Conservation (phyloP, 2,888 invertebrate species). For the Anthophora plumipes region DNA sequence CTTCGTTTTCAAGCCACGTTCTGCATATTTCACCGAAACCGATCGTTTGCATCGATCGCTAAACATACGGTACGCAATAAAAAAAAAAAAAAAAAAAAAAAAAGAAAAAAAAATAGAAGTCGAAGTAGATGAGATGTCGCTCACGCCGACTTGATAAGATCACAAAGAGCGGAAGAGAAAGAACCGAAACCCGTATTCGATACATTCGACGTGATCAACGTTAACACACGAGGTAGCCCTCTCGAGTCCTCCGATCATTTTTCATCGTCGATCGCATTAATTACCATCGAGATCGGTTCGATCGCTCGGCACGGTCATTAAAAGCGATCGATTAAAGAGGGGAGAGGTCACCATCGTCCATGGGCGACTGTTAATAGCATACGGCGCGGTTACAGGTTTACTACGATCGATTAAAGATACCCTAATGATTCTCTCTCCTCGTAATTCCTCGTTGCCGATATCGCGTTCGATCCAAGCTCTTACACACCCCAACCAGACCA, state of each 20-base stretch:
- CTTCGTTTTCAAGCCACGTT: too few relatives aligned
- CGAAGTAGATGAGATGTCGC: constrained; percentile 52
- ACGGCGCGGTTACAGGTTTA: constrained; percentile 71
- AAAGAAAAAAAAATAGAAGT: constrained; percentile 11
- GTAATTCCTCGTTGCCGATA: constrained; percentile 54
- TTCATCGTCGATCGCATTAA: constrained; percentile 81
- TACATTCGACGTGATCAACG: constrained; percentile 12
- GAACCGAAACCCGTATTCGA: constrained; percentile 13
- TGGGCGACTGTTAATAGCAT: constrained; percentile 73
- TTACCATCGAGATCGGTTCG: constrained; percentile 81
- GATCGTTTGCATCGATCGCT: constrained; percentile 31
- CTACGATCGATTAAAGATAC: constrained; percentile 73
- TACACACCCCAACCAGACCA: constrained; percentile 19
- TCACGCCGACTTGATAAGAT: constrained; percentile 50
- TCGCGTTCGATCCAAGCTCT: constrained; percentile 31
- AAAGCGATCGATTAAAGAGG: constrained; percentile 82
- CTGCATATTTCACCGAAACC: too few relatives aligned
- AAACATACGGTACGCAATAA: not conserved
- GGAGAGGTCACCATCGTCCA: constrained; percentile 75
- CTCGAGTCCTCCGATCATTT: constrained; percentile 70
- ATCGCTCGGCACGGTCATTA: constrained; percentile 79
- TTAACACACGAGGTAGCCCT: not conserved
- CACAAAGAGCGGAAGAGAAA: constrained; percentile 38
- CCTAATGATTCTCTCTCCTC: constrained; percentile 68
- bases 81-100: too few relatives aligned